Conservation (phyloP, 2,797 vertebrate genomes). For the Falco rusticolus region DNA sequence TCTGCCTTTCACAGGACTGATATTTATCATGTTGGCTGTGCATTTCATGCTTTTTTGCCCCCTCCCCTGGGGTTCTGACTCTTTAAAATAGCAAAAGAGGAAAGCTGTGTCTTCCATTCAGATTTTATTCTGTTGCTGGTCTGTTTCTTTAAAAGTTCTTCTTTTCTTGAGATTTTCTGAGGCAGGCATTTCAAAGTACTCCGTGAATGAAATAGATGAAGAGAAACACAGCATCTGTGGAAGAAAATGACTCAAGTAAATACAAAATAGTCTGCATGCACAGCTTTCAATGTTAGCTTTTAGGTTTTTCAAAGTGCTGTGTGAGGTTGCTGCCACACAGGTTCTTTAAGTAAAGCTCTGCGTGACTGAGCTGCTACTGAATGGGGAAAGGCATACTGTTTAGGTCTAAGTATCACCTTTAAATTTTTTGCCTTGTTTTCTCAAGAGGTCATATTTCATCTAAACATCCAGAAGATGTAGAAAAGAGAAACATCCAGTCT, state of each 20-base stretch:
- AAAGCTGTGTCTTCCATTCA: neutral
- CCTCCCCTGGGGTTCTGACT: neutral
- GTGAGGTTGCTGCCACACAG: neutral
- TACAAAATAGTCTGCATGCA: neutral
- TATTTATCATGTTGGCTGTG: neutral
- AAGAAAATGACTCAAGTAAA: neutral
- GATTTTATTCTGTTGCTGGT: neutral
- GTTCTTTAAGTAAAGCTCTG: neutral
- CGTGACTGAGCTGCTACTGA: neutral
- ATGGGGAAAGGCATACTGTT: neutral
- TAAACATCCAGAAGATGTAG: neutral
- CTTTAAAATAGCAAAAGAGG: neutral
- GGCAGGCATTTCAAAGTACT: neutral
- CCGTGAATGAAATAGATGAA: neutral
- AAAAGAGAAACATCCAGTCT: neutral
- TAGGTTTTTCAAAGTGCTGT: neutral
- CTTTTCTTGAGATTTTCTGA: neutral
- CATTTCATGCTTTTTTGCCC: neutral
- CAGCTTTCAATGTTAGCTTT: neutral
- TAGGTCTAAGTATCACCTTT: neutral
- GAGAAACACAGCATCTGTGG: neutral
- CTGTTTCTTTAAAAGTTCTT: neutral
- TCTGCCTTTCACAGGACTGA: neutral
- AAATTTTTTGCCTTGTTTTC: neutral
- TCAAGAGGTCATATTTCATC: neutral